Percentiles rank a stretch among this genome's conserved stretches.
phyloP scores from a whole-genome alignment of 1,140 invertebrate species.

The Anagrus nilaparvatae region DNA sequence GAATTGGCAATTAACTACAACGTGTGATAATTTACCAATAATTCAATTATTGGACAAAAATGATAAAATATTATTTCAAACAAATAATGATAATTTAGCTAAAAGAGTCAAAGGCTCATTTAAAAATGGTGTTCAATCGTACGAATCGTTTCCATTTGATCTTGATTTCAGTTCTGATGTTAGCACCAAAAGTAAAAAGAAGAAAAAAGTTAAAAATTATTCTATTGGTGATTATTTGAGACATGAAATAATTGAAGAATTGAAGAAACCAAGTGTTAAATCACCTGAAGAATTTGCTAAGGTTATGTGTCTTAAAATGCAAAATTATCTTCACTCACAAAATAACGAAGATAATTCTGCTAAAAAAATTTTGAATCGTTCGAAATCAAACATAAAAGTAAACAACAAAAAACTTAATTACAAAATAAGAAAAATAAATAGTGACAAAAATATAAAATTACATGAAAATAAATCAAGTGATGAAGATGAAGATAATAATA shows the following conservation, averaged over 20 bases:
- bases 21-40: conserved; percentile 29
- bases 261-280: conserved; percentile 13
- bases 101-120: conserved; percentile 34
- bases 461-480: too few species aligned
- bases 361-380: too few species aligned
- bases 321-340: too few species aligned
- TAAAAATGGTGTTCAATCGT: conserved; percentile 23
- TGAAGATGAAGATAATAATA: conserved; percentile 1
- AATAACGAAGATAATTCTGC: too few species aligned
- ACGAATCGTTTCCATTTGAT: conserved; percentile 30
- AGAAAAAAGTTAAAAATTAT: conserved; percentile 18
- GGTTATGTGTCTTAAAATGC: too few species aligned
- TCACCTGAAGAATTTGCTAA: too few species aligned
- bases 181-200: neutral
- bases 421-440: too few species aligned
- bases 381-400: neutral
- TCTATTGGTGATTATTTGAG: conserved; percentile 27
- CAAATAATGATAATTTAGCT: conserved; percentile 28
- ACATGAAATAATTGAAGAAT: conserved; percentile 28
- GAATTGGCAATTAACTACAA: conserved; percentile 36
- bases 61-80: conserved; percentile 32
- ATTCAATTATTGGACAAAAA: conserved; percentile 34
- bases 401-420: conserved; percentile 1
- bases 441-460: too few species aligned
- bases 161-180: neutral